These are phyloP conservation scores for Pseudopleuronectes americanus DNA, from an alignment of 2,797 vertebrate genomes.

Conservation along the genomic window DNA sequence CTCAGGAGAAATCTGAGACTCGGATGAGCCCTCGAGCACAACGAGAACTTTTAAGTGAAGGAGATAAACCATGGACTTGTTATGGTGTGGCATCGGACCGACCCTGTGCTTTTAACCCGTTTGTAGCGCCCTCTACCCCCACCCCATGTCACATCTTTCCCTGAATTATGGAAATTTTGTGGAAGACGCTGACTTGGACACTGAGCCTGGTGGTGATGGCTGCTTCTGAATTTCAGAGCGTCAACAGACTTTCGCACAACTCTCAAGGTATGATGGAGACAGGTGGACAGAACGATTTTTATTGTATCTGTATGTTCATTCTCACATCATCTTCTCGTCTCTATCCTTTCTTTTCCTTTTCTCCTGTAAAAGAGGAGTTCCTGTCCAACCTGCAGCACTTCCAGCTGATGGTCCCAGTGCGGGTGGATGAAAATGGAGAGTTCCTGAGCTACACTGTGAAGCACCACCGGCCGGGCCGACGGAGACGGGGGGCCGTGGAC, in stretches of 20 bases:
- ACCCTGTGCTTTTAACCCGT: constrained; percentile 84
- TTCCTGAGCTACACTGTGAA: constrained; percentile 99
- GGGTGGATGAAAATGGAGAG: constrained; percentile 94
- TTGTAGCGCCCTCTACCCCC: constrained; percentile 82
- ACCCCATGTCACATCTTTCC: constrained; percentile 84
- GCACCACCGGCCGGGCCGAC: constrained; percentile 90
- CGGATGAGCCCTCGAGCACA: constrained; percentile 64
- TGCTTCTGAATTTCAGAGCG: constrained; percentile 91
- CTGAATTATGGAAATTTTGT: constrained; percentile 99
- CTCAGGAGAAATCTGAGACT: constrained; percentile 83
- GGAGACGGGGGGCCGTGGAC: constrained; percentile 86
- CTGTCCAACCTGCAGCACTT: constrained; percentile 98
- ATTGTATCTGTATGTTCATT: background rate
- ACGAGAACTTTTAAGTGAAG: constrained; percentile 55
- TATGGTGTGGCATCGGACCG: constrained; percentile 89
- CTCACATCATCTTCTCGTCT: constrained; percentile 9
- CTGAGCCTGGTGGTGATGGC: constrained; percentile 96
- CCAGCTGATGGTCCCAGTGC: constrained; percentile 95
- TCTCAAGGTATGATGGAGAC: constrained; percentile 92
- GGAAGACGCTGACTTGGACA: constrained; percentile 98
- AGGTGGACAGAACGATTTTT: background rate
- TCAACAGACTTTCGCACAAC: constrained; percentile 91
- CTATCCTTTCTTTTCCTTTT: constrained; percentile 22
- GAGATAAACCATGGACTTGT: constrained; percentile 84
- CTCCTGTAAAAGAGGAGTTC: constrained; percentile 94